phyloP scores from a whole-genome alignment of 1,140 invertebrate genomes.

The Brachionus koreanus region DNA sequence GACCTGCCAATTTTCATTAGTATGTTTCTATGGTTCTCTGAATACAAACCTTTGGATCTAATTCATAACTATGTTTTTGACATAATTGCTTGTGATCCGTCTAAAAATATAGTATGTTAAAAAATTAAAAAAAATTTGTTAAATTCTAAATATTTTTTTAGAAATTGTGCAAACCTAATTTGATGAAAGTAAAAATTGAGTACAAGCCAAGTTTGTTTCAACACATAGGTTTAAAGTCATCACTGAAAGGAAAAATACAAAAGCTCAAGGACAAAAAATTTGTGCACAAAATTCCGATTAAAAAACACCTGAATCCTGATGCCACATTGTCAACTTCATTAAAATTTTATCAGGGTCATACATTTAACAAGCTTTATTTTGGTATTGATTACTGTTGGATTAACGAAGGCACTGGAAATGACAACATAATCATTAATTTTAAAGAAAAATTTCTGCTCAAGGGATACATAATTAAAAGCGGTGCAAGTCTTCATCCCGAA shows the following conservation, averaged over 20 bases:
- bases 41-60: slow-evolving; percentile 95
- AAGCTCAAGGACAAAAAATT: slow-evolving; percentile 91
- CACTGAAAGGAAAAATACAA: slow-evolving; percentile 91
- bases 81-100: slow-evolving; percentile 75
- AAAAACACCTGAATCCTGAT: slow-evolving; percentile 67
- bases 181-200: slow-evolving; percentile 51
- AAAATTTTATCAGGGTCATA: slow-evolving; percentile 77
- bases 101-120: slow-evolving; percentile 51
- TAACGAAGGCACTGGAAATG: slow-evolving; percentile 73
- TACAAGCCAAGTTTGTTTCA: slow-evolving; percentile 90
- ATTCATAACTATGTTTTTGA: slow-evolving; percentile 81
- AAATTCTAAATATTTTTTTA: slow-evolving; percentile 64
- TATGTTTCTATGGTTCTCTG: slow-evolving; percentile 90
- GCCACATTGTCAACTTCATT: slow-evolving; percentile 73
- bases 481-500: slow-evolving; percentile 2
- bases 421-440: slow-evolving; percentile 74
- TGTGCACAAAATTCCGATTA: slow-evolving; percentile 77
- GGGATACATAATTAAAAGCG: slow-evolving; percentile 24
- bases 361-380: slow-evolving; percentile 74
- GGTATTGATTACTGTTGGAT: slow-evolving; percentile 91
- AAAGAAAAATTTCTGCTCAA: background rate
- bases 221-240: slow-evolving; percentile 90
- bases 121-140: background rate
- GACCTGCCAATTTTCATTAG: slow-evolving; percentile 81
- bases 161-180: slow-evolving; percentile 53